These are phyloP conservation scores for Rosalia funebris DNA, from an alignment of 2,888 invertebrate genomes.

Conservation along the genomic window DNA sequence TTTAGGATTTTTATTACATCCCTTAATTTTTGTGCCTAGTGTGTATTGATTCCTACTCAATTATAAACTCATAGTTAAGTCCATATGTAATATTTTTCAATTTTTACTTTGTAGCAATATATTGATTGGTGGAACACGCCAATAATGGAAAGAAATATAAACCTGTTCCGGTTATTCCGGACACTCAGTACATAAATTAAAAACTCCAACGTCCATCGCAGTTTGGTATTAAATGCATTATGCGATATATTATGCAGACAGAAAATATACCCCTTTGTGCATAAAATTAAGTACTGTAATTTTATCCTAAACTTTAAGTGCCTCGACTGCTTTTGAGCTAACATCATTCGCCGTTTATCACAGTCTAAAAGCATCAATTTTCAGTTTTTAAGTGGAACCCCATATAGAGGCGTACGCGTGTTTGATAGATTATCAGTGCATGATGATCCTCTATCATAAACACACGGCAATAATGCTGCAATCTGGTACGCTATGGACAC, in stretches of 20 bases:
- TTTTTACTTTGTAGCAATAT: too few species aligned
- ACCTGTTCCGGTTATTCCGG: too few species aligned
- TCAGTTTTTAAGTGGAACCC: slow-evolving; percentile 19
- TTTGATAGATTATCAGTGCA: slow-evolving; percentile 17
- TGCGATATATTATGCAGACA: slow-evolving; percentile 2
- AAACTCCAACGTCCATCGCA: not conserved
- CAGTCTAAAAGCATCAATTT: slow-evolving; percentile 28
- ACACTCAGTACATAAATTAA: not conserved
- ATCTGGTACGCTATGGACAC: slow-evolving; percentile 39
- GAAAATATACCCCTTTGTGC: slow-evolving; percentile 14
- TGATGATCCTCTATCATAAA: slow-evolving; percentile 13
- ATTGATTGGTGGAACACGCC: too few species aligned
- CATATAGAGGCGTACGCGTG: slow-evolving; percentile 6
- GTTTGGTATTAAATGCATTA: not conserved
- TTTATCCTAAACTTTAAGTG: slow-evolving; percentile 12
- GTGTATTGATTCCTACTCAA: too few species aligned
- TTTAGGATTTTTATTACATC: too few species aligned
- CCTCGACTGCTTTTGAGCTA: slow-evolving; percentile 15
- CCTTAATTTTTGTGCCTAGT: too few species aligned
- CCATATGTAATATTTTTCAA: too few species aligned
- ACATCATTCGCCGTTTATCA: slow-evolving; percentile 15
- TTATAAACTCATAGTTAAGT: too few species aligned
- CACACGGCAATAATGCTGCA: slow-evolving; percentile 20
- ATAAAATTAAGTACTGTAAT: slow-evolving; percentile 17
- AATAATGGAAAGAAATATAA: too few species aligned